Evolutionary conservation across 2,888 invertebrate genomes (phyloP).

Genomic region (Cryptocheilus praepositus): DNA sequence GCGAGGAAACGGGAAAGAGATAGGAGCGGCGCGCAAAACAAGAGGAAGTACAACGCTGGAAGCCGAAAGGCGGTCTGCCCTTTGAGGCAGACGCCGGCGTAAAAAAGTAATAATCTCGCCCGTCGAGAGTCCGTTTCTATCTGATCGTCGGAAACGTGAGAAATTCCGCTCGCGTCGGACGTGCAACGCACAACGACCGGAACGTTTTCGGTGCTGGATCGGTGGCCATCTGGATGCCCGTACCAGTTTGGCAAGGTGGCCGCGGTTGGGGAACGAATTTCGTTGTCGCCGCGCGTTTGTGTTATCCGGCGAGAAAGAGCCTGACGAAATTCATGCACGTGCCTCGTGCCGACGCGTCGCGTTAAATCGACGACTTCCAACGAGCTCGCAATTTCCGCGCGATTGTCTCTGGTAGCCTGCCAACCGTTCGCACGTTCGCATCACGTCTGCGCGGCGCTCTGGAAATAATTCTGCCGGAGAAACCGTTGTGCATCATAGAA

Average conservation of each 20-base stretch:
- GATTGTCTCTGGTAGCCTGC: too few species aligned
- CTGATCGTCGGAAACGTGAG: slow-evolving; percentile 22
- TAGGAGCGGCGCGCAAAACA: slow-evolving; percentile 1
- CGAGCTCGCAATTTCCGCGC: too few species aligned
- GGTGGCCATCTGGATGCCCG: too few species aligned
- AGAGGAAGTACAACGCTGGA: slow-evolving; percentile 9
- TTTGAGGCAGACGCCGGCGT: slow-evolving; percentile 16
- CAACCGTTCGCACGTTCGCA: too few species aligned
- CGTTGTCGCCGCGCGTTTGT: too few species aligned
- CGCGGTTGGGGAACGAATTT: too few species aligned
- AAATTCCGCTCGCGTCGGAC: slow-evolving; percentile 11
- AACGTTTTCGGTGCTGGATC: background rate
- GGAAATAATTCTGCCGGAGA: too few species aligned
- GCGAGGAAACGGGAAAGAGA: slow-evolving; percentile 8
- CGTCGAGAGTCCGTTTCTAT: slow-evolving; percentile 12
- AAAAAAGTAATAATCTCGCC: slow-evolving; percentile 15
- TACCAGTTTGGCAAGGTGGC: too few species aligned
- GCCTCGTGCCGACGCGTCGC: background rate
- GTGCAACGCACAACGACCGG: background rate
- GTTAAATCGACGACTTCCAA: too few species aligned
- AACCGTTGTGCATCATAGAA: too few species aligned
- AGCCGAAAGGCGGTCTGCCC: slow-evolving; percentile 13
- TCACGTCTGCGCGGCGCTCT: too few species aligned
- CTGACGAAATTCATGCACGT: slow-evolving; percentile 3
- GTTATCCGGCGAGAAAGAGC: too few species aligned